Conservation (phyloP, 2,888 invertebrate genomes). For the Sycophila texana region DNA sequence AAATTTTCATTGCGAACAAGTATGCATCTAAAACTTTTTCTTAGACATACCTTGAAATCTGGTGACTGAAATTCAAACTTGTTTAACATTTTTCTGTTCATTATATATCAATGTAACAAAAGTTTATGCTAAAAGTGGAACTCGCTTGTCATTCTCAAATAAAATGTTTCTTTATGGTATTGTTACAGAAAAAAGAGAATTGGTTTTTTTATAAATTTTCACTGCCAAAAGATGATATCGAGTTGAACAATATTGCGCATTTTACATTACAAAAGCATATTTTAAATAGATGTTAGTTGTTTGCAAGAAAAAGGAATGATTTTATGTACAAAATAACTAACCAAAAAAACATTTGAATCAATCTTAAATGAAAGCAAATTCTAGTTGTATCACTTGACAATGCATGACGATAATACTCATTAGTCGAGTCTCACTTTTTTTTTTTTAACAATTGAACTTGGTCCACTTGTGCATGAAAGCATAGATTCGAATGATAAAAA, state of each 20-base stretch:
- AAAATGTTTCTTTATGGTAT: slow-evolving; percentile 39
- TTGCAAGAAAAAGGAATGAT: slow-evolving; percentile 16
- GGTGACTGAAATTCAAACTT: slow-evolving; percentile 42
- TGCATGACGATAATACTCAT: slow-evolving; percentile 21
- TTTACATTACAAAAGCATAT: slow-evolving; percentile 36
- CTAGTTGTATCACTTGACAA: slow-evolving; percentile 26
- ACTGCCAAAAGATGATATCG: slow-evolving; percentile 51
- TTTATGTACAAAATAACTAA: slow-evolving; percentile 39
- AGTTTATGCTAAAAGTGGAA: slow-evolving; percentile 60
- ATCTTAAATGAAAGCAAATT: slow-evolving; percentile 21
- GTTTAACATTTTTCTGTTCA: slow-evolving; percentile 49
- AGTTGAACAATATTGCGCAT: slow-evolving; percentile 42
- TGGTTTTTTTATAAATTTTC: slow-evolving; percentile 45
- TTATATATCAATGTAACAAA: slow-evolving; percentile 23
- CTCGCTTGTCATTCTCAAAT: slow-evolving; percentile 51
- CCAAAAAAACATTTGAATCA: slow-evolving; percentile 24
- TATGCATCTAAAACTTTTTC: slow-evolving; percentile 27
- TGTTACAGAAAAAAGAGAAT: slow-evolving; percentile 38
- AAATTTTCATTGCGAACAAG: slow-evolving; percentile 8
- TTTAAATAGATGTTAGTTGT: slow-evolving; percentile 15
- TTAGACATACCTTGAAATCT: slow-evolving; percentile 30
- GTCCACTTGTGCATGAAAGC: slow-evolving; percentile 53
- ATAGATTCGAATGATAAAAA: slow-evolving; percentile 21
- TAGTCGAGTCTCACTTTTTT: slow-evolving; percentile 44
- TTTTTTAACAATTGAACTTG: slow-evolving; percentile 44